Evolutionary conservation across 2,797 vertebrate species (phyloP), one percentile per base, ranked within the genome.

Genomic region (Merluccius polli): DNA sequence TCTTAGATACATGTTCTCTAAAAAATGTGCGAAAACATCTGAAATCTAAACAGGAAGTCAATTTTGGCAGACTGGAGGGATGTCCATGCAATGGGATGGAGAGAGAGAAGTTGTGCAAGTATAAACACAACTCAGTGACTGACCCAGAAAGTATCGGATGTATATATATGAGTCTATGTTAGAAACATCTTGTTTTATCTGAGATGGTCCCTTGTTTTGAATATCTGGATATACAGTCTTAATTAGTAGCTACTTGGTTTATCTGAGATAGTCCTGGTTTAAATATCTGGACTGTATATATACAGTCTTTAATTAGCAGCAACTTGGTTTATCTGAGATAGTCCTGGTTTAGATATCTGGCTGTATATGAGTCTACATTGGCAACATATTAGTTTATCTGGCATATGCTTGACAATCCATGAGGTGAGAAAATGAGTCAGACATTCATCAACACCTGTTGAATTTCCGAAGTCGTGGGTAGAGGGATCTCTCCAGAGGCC

Each of bases 31-130:
- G 29, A 24, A n/a, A 59, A 33, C 6, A 67, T 78, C 35, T 78
- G 70, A 82, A 35, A 6, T 36, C 67, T 70, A 31, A 80, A 86
- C 75, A 73, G 80, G 83, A 85, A 84, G 73, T 75, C 12, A 59
- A 78, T 83, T 73, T 76, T 21, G 44, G 77, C 18, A 68, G 71
- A 72, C 75, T 32, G 76, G 59, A 76, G 48, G 21, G 52, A 59
- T 5, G 65, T 33, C 29, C 24, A 70, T 59, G 32, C 16, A 59
- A 33, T 63, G 13, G 32, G 31, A n/a, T 59, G 59, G n/a, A n/a
- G 6, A 15, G 35, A 1, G 29, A 68, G 41, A 48, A 27, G n/a
- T 7, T 32, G 38, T 35, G 31, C 21, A 32, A 10, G 7, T 78
- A 72, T 48, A 48, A 48, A 48, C 41, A 3, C 15, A 44, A 16